phyloP scores from a whole-genome alignment of 1,140 invertebrate species.

The Musca vetustissima region DNA sequence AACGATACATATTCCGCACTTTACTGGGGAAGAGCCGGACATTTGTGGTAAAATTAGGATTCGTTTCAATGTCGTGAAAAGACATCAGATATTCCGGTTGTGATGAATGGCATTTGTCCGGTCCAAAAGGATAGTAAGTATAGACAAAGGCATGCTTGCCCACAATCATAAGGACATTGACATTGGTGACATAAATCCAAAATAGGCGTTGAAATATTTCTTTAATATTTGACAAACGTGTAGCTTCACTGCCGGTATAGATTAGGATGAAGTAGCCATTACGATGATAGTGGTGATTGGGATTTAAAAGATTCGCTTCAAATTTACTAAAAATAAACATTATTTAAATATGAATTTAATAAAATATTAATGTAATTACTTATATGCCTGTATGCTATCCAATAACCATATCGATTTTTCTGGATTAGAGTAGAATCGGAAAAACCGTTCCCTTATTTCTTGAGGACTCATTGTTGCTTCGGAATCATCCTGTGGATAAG shows the following conservation, averaged over 20 bases:
- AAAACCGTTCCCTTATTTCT: too few species aligned
- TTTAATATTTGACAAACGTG: slow-evolving; percentile 32
- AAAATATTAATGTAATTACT: not conserved
- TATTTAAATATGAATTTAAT: too few species aligned
- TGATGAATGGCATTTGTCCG: slow-evolving; percentile 36
- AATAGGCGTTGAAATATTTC: slow-evolving; percentile 41
- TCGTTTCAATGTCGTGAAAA: slow-evolving; percentile 26
- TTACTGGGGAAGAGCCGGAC: slow-evolving; percentile 7
- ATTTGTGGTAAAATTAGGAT: not conserved
- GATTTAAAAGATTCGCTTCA: too few species aligned
- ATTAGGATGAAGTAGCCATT: slow-evolving; percentile 42
- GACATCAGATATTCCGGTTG: slow-evolving; percentile 28
- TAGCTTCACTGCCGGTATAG: slow-evolving; percentile 39
- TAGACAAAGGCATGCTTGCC: slow-evolving; percentile 32
- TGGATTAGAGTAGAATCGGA: not conserved
- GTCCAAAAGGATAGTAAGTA: slow-evolving; percentile 45
- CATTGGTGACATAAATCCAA: slow-evolving; percentile 42
- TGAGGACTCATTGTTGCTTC: too few species aligned
- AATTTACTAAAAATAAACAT: not conserved
- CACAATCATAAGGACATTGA: slow-evolving; percentile 37
- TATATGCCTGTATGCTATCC: slow-evolving; percentile 40
- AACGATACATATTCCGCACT: slow-evolving; percentile 17
- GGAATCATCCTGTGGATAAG: not conserved
- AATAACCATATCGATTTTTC: slow-evolving; percentile 40
- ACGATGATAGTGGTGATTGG: slow-evolving; percentile 4